phyloP scores from a whole-genome alignment of 2,888 invertebrate species.

The Hirtodrosophila duncani region DNA sequence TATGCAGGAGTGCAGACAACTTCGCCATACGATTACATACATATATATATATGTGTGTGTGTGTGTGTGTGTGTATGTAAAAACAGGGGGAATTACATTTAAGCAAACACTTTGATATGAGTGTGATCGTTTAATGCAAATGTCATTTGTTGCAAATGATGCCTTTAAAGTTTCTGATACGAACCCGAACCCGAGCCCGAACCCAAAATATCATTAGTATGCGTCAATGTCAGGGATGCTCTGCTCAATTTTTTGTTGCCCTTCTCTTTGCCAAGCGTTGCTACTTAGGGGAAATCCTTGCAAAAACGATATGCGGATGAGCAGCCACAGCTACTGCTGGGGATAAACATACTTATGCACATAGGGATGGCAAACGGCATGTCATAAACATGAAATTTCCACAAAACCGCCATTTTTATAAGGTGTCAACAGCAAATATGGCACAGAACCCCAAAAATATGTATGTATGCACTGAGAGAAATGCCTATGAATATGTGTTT shows the following conservation, averaged over 20 bases:
- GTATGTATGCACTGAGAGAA: too few species aligned
- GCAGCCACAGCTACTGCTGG: too few species aligned
- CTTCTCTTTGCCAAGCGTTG: background rate
- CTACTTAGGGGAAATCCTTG: background rate
- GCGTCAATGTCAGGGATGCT: conserved; percentile 48
- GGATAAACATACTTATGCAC: background rate
- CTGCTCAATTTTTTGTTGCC: conserved; percentile 13
- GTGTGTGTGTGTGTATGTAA: conserved; percentile 8
- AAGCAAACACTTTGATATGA: conserved; percentile 15
- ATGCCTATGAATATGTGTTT: too few species aligned
- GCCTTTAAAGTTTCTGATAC: conserved; percentile 37
- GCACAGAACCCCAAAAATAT: conserved; percentile 24
- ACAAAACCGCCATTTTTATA: conserved; percentile 71
- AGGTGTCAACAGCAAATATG: conserved; percentile 65
- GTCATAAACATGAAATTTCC: conserved; percentile 73
- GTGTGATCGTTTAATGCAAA: conserved; percentile 54
- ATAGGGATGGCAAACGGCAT: conserved; percentile 50
- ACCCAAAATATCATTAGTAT: conserved; percentile 56
- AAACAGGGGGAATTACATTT: conserved; percentile 28
- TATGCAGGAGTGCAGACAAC: conserved; percentile 38
- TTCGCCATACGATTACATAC: too few species aligned
- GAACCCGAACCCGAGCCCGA: background rate
- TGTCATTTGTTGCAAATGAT: conserved; percentile 60
- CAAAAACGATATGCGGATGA: background rate
- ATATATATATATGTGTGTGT: conserved; percentile 14